A percentile compares a stretch with the other conserved stretches of the same genome.
phyloP scores from a whole-genome alignment of 30 jellyfish, hydroid and myxozoan species.

The Pelagia noctiluca region DNA sequence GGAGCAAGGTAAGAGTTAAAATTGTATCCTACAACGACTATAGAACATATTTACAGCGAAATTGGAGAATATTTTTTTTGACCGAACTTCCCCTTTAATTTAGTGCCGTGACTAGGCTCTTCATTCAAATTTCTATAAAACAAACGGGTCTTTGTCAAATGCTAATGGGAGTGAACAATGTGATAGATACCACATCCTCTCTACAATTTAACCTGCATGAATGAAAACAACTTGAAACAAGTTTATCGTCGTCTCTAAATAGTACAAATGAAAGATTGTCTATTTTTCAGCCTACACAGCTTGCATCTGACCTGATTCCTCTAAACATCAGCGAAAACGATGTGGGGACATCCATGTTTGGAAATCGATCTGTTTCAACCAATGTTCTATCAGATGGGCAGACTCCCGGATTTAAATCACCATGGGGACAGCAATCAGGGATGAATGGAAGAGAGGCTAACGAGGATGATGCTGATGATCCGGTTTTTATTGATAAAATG shows the following conservation, averaged over 20 bases:
- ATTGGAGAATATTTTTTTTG: too few species aligned
- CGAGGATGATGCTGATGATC: slow-evolving; percentile 70
- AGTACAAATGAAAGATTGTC: background rate
- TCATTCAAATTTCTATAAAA: too few species aligned
- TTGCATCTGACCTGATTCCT: slow-evolving; percentile 57
- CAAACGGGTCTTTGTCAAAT: too few species aligned
- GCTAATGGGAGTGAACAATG: too few species aligned
- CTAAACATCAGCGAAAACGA: slow-evolving; percentile 53
- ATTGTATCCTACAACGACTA: too few species aligned
- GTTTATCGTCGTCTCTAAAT: background rate
- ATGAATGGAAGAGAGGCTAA: slow-evolving; percentile 20
- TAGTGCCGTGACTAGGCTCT: too few species aligned
- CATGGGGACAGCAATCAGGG: slow-evolving; percentile 70
- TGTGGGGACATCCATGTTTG: slow-evolving; percentile 51
- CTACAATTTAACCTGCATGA: too few species aligned
- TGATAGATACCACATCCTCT: too few species aligned
- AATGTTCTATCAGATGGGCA: slow-evolving; percentile 65
- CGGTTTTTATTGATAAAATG: slow-evolving; percentile 73
- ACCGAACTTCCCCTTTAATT: too few species aligned
- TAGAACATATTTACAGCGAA: too few species aligned
- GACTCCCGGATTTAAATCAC: slow-evolving; percentile 77
- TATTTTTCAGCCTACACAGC: slow-evolving; percentile 69
- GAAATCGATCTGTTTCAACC: slow-evolving; percentile 72
- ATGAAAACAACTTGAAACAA: background rate
- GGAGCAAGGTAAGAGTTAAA: too few species aligned